These are phyloP conservation scores for Drosophila bifasciata DNA, from an alignment of 1,140 invertebrate genomes.

Conservation along the genomic window DNA sequence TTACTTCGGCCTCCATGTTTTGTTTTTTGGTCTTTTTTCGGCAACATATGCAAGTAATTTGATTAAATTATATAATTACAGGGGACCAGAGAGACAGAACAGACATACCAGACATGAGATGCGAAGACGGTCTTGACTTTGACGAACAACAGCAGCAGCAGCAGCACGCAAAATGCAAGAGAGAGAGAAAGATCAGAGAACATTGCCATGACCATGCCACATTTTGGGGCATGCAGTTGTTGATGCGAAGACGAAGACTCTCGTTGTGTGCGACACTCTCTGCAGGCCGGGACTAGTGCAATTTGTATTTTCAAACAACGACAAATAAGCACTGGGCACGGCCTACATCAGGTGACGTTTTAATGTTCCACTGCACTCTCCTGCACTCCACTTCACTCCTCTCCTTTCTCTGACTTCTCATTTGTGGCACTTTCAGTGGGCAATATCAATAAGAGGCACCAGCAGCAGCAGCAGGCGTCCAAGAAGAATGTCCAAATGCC, in stretches of 20 bases:
- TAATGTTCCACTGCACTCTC: slow-evolving; percentile 65
- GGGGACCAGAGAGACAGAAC: slow-evolving; percentile 36
- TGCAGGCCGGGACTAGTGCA: slow-evolving; percentile 84
- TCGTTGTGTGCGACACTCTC: slow-evolving; percentile 71
- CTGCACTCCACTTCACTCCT: slow-evolving; percentile 24
- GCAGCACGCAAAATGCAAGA: slow-evolving; percentile 50
- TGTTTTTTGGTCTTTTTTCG: slow-evolving; percentile 49
- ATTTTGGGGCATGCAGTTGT: slow-evolving; percentile 48
- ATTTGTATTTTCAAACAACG: slow-evolving; percentile 74
- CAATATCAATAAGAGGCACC: slow-evolving; percentile 63
- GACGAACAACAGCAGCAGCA: slow-evolving; percentile 46
- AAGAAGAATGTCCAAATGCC: slow-evolving; percentile 37
- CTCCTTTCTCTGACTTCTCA: slow-evolving; percentile 11
- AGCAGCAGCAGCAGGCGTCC: slow-evolving; percentile 18
- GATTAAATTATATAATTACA: slow-evolving; percentile 83
- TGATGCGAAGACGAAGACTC: slow-evolving; percentile 21
- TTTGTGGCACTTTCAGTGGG: slow-evolving; percentile 7
- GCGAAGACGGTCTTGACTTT: slow-evolving; percentile 56
- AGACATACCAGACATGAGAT: slow-evolving; percentile 36
- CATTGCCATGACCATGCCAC: slow-evolving; percentile 16
- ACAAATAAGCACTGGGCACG: slow-evolving; percentile 83
- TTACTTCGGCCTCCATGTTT: slow-evolving; percentile 20
- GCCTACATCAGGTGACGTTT: slow-evolving; percentile 83
- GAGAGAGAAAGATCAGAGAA: too few species aligned
- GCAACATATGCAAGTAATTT: slow-evolving; percentile 82